Conservation (phyloP, 2,797 vertebrate genomes). For the Lagothrix lagotricha region DNA sequence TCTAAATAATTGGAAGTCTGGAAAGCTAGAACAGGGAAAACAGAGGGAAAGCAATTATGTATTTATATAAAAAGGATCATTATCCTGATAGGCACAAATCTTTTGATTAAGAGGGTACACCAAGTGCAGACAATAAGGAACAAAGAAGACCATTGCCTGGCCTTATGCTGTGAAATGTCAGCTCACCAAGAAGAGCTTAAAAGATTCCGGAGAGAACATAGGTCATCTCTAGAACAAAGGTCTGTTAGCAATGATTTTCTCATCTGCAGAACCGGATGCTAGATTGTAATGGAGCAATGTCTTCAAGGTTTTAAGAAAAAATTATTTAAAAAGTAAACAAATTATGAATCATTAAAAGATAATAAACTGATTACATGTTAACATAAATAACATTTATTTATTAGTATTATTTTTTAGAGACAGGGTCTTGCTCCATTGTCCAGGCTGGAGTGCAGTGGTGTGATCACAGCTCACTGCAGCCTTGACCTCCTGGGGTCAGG, state of each 20-base stretch:
- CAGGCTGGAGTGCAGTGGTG: not conserved
- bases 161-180: rapidly evolving
- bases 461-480: not conserved
- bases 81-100: not conserved
- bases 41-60: not conserved
- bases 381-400: not conserved
- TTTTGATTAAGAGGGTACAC: not conserved
- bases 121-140: not conserved
- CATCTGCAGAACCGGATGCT: too few relatives aligned
- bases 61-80: not conserved
- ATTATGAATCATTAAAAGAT: not conserved
- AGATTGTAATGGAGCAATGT: not conserved
- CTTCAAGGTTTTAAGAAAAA: not conserved
- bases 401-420: not conserved
- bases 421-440: not conserved
- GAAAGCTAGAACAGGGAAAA: not conserved
- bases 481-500: not conserved
- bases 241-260: not conserved
- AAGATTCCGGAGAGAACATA: not conserved
- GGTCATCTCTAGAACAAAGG: not conserved
- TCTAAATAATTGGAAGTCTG: not conserved
- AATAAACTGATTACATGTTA: not conserved
- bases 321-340: not conserved
- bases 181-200: not conserved
- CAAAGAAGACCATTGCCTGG: not conserved